phyloP scores from a whole-genome alignment of 2,797 vertebrate genomes.

The Coregonus ussuriensis region DNA sequence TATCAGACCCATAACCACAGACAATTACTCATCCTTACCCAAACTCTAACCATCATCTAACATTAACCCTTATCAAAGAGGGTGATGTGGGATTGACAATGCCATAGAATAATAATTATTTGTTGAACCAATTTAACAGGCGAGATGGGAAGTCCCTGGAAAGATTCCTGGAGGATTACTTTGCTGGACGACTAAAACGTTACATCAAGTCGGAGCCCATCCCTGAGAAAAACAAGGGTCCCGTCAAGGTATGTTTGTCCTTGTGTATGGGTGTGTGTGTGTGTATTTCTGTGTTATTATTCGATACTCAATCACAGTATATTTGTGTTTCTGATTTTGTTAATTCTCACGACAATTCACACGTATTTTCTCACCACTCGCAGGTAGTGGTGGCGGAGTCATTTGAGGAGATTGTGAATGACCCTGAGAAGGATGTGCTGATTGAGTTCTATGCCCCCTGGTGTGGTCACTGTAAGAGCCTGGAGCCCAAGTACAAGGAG shows the following conservation, averaged over 20 bases:
- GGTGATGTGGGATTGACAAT: not conserved
- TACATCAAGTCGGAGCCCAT: slow-evolving; percentile 75
- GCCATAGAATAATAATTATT: no score
- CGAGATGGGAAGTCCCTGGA: slow-evolving; percentile 73
- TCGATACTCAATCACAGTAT: no score
- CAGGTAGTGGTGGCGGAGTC: slow-evolving; percentile 77
- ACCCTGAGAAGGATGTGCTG: slow-evolving; percentile 71
- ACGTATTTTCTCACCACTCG: not conserved
- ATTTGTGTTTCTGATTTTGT: not conserved
- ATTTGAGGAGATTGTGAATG: slow-evolving; percentile 71
- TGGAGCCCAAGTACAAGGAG: slow-evolving; percentile 72
- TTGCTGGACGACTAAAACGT: slow-evolving; percentile 72
- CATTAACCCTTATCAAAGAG: no score
- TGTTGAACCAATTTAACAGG: slow-evolving; percentile 48
- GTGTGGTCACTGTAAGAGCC: slow-evolving; percentile 75
- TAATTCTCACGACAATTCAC: not conserved
- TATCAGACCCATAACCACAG: not conserved
- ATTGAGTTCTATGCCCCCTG: slow-evolving; percentile 76
- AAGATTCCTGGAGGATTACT: slow-evolving; percentile 75
- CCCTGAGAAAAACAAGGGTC: slow-evolving; percentile 70
- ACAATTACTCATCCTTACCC: not conserved
- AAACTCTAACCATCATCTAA: no score
- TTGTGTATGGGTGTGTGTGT: slow-evolving; percentile 13
- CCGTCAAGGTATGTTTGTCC: slow-evolving; percentile 67
- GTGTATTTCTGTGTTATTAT: not conserved